A percentile compares a stretch with the other conserved stretches of the same genome.
Conservation (phyloP, 2,888 invertebrate genomes). For the Agriotes lineatus region DNA sequence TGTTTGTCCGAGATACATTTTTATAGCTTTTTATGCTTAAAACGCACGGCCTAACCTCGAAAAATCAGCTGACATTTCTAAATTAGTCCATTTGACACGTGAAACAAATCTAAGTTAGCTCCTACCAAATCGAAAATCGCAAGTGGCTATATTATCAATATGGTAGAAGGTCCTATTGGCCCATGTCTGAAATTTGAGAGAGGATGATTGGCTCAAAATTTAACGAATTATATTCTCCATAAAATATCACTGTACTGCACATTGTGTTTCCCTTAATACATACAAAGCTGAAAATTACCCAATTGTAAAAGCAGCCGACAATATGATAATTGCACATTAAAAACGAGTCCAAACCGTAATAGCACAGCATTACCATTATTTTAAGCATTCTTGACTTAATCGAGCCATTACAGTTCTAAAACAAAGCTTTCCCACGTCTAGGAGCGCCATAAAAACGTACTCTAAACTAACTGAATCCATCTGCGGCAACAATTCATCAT, state of each 20-base stretch:
- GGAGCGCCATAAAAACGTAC: background rate
- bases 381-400: background rate
- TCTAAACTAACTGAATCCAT: slow-evolving; percentile 1
- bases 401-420: background rate
- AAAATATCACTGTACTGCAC: background rate
- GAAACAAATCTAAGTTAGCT: too few relatives aligned
- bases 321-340: slow-evolving; percentile 6
- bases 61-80: too few relatives aligned
- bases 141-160: too few relatives aligned
- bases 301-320: background rate
- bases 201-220: too few relatives aligned
- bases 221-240: too few relatives aligned
- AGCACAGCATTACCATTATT: background rate
- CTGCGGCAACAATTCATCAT: background rate
- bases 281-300: background rate
- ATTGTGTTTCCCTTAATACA: background rate
- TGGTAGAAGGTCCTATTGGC: too few relatives aligned
- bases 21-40: too few relatives aligned
- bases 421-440: background rate
- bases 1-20: too few relatives aligned
- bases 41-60: too few relatives aligned
- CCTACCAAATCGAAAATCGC: too few relatives aligned
- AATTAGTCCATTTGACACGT: too few relatives aligned
- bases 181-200: too few relatives aligned
- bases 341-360: background rate